Base-by-base conservation (phyloP, 2,797 vertebrate genomes). In the Bovichtus variegatus region DNA sequence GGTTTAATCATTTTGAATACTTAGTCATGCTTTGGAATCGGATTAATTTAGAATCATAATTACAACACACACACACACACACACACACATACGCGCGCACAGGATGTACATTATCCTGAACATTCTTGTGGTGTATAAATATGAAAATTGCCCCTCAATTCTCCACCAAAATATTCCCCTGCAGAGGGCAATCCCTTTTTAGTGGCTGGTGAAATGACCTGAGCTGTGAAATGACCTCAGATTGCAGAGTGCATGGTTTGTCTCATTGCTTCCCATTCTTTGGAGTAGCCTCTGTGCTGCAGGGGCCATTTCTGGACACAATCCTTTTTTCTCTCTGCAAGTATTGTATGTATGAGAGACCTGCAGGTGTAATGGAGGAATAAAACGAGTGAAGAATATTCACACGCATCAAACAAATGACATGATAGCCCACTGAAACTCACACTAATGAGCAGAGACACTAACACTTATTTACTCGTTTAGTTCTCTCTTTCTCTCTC, bases 211-310 rank as follows among this genome's bases (percentile, higher is more conserved):
- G 74, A 88, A 85, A 86, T 55, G 73, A 90, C 83, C 83, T 57
- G 71, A 82, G 65, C 62, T 81, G 70, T 86, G 73, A 83, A 83
- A 85, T 64, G 65, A 84, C 66, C 85, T 85, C 69, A 66, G 64
- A 86, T 84, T 66, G 63, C 78, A 43, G 76, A 85, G 69, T 64
- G 83, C 91, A 83, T 68, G 76, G 68, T 73, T 74, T 29, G 70
- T 84, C 65, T 83, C 84, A 91, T 86, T 84, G 77, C 51, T 29
- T 79, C 70, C 46, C 55, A 16, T 78, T 81, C 57, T 76, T 61
- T 15, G 25, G 65, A 80, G 57, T 38, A 43, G 36, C 54, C 23
- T 41, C 41, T 55, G 50, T 38, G 31, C 29, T 46, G 44, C 19
- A 75, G 59, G 27, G 29, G 13, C 47, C 47, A 50, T 79, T 74